Conservation (phyloP, 2,113 vertebrate genomes). For the Limnothrissa miodon region DNA sequence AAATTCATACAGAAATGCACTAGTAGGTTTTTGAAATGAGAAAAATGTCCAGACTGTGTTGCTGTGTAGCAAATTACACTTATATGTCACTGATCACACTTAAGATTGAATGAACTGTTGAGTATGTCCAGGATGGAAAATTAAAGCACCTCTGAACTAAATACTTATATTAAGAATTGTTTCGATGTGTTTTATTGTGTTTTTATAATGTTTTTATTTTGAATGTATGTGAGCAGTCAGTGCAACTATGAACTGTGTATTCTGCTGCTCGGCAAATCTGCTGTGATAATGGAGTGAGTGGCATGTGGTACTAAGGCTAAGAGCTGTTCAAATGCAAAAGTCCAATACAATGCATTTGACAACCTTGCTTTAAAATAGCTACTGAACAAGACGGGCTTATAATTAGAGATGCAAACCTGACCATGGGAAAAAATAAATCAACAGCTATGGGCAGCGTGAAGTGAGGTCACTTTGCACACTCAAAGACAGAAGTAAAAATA, state of each 20-base stretch:
- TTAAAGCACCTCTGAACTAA: neutral
- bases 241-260: neutral
- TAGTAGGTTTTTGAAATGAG: neutral
- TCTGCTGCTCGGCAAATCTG: neutral
- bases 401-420: conserved; percentile 26
- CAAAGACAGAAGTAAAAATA: neutral
- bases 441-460: too few relatives aligned
- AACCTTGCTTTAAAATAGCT: conserved; percentile 20
- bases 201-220: too few relatives aligned
- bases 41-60: neutral
- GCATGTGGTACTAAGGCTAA: neutral
- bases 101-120: neutral
- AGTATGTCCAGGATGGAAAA: neutral
- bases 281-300: neutral
- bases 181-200: neutral
- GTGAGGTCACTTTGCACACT: conserved; percentile 5
- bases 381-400: conserved; percentile 26
- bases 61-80: neutral
- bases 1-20: neutral
- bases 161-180: neutral
- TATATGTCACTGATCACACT: neutral
- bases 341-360: neutral
- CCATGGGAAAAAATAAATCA: conserved; percentile 34
- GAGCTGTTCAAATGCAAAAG: neutral
- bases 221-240: neutral